These are phyloP conservation scores for Urosaurus nigricauda DNA, from an alignment of 2,797 vertebrate species.

Conservation along the genomic window DNA sequence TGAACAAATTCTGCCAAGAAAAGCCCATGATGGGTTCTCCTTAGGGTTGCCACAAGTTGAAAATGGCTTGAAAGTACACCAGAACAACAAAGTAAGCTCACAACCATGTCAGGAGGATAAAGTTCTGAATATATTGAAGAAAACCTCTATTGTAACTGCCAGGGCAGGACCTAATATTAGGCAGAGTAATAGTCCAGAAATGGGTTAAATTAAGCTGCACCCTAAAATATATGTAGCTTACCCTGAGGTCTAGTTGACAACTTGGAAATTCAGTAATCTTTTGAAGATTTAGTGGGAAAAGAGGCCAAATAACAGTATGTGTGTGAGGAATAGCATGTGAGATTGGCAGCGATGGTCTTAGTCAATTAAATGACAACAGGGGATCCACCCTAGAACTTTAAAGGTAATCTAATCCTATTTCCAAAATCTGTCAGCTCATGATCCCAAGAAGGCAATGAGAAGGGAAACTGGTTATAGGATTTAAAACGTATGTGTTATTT, in stretches of 20 bases:
- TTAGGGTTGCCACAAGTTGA: too few species aligned
- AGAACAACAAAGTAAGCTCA: too few species aligned
- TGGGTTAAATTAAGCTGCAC: background rate
- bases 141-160: too few species aligned
- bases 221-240: background rate
- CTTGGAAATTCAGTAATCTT: background rate
- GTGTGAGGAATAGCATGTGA: conserved; percentile 10
- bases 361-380: conserved; percentile 1
- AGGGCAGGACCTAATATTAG: too few species aligned
- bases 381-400: conserved; percentile 17
- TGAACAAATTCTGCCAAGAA: too few species aligned
- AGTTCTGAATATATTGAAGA: too few species aligned
- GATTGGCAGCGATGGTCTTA: background rate
- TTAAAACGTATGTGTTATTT: conserved; percentile 25
- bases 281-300: conserved; percentile 33
- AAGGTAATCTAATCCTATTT: conserved; percentile 26
- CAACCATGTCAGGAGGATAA: too few species aligned
- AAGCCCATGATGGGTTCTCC: too few species aligned
- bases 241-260: background rate
- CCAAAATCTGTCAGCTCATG: conserved; percentile 39
- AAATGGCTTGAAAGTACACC: too few species aligned
- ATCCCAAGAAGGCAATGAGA: conserved; percentile 27
- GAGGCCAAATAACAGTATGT: conserved; percentile 40
- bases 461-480: conserved; percentile 35
- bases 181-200: background rate